Evolutionary conservation across 1,140 invertebrate species (phyloP).

Genomic region (Periplaneta americana): DNA sequence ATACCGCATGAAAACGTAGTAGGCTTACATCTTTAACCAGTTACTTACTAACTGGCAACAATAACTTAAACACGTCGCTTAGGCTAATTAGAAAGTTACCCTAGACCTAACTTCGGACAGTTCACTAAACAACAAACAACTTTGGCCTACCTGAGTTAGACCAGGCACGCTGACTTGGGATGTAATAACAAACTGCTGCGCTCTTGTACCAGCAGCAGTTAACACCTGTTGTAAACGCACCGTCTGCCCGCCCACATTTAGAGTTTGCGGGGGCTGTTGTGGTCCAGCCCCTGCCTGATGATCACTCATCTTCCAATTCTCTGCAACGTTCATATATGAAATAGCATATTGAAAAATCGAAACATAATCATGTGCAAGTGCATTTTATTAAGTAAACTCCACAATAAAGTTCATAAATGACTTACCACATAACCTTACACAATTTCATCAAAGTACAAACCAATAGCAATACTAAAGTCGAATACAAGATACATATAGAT

Average conservation of each 20-base stretch:
- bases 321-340: constrained; percentile 8
- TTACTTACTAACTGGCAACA: too few relatives aligned
- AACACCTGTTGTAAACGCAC: constrained; percentile 43
- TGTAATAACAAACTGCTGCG: constrained; percentile 44
- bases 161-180: constrained; percentile 38
- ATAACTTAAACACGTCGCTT: too few relatives aligned
- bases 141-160: constrained; percentile 34
- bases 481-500: too few relatives aligned
- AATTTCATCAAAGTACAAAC: too few relatives aligned
- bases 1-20: too few relatives aligned
- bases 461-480: too few relatives aligned
- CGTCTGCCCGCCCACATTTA: constrained; percentile 36
- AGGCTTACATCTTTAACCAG: too few relatives aligned
- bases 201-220: constrained; percentile 34
- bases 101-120: not conserved
- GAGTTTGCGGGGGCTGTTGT: constrained; percentile 14
- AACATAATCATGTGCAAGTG: too few relatives aligned
- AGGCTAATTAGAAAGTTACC: too few relatives aligned
- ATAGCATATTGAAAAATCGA: too few relatives aligned
- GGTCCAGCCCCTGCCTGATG: constrained; percentile 31
- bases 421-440: not conserved
- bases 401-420: too few relatives aligned
- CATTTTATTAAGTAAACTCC: too few relatives aligned
- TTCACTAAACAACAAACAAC: not conserved
- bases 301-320: constrained; percentile 37